Evolutionary conservation across 2,113 vertebrate species (phyloP).

Genomic region (Gasterosteus aculeatus): DNA sequence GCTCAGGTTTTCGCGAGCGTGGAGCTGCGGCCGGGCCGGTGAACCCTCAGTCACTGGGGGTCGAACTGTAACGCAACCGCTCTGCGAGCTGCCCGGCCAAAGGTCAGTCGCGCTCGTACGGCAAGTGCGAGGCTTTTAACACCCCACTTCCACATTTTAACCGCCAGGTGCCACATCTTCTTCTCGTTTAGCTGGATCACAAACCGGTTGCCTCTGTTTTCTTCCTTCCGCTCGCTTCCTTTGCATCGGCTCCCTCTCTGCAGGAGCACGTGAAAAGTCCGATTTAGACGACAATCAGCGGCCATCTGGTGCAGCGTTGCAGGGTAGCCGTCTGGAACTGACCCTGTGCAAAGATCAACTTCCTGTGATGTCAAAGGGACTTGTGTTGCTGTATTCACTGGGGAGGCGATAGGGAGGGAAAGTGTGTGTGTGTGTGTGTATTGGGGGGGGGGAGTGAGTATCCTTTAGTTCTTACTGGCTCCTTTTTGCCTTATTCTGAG

Average conservation of each 20-base stretch:
- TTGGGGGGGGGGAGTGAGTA: conserved; percentile 26
- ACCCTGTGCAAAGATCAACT: conserved; percentile 74
- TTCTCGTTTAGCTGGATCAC: conserved; percentile 40
- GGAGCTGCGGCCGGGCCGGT: background rate
- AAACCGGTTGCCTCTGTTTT: conserved; percentile 23
- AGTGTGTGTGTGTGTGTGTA: background rate
- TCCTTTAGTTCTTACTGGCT: conserved; percentile 54
- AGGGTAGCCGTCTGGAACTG: conserved; percentile 50
- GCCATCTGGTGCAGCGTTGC: conserved; percentile 72
- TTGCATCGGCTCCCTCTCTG: conserved; percentile 13
- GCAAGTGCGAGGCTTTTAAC: conserved; percentile 55
- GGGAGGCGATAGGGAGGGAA: conserved; percentile 52
- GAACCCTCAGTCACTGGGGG: conserved; percentile 2
- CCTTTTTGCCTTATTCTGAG: conserved; percentile 60
- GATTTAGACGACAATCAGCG: conserved; percentile 51
- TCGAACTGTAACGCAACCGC: conserved; percentile 20
- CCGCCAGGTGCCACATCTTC: conserved; percentile 46
- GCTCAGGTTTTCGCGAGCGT: conserved; percentile 49
- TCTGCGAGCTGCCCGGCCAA: conserved; percentile 38
- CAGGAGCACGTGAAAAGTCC: conserved; percentile 26
- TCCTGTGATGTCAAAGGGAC: conserved; percentile 78
- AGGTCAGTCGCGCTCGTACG: conserved; percentile 51
- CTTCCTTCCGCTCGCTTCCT: conserved; percentile 16
- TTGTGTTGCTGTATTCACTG: conserved; percentile 60
- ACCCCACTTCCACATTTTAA: conserved; percentile 56